A percentile compares a stretch with the other conserved stretches of the same genome.
These are phyloP conservation scores for Linurgus olivaceus DNA, from an alignment of 2,797 vertebrate species.

Conservation along the genomic window DNA sequence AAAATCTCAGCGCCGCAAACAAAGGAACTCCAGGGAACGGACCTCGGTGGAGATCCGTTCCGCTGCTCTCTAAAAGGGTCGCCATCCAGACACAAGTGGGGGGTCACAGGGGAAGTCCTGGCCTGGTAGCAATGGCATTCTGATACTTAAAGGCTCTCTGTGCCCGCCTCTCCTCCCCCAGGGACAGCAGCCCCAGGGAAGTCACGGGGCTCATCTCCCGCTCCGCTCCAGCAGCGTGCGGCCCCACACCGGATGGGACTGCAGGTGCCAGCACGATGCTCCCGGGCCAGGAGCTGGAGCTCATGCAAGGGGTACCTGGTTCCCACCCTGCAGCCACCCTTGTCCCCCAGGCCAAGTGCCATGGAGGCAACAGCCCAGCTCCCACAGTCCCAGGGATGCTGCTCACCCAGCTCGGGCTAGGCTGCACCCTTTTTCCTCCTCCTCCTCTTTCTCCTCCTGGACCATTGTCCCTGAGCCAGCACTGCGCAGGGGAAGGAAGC, in stretches of 20 bases:
- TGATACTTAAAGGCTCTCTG: neutral
- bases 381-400: neutral
- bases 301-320: accelerated
- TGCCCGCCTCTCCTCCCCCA: neutral
- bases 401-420: neutral
- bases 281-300: accelerated
- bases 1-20: neutral
- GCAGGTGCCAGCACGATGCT: accelerated
- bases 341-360: accelerated
- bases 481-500: neutral
- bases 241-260: neutral
- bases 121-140: neutral
- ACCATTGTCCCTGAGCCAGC: neutral
- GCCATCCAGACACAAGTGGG: neutral
- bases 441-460: neutral
- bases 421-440: neutral
- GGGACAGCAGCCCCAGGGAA: neutral
- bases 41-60: constrained; percentile 47
- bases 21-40: constrained; percentile 54
- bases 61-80: constrained; percentile 47
- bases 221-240: neutral
- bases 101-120: constrained; percentile 27
- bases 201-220: neutral
- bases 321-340: neutral
- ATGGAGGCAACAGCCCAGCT: neutral